Conservation (phyloP, 2,113 vertebrate species). For the Oplegnathus fasciatus region DNA sequence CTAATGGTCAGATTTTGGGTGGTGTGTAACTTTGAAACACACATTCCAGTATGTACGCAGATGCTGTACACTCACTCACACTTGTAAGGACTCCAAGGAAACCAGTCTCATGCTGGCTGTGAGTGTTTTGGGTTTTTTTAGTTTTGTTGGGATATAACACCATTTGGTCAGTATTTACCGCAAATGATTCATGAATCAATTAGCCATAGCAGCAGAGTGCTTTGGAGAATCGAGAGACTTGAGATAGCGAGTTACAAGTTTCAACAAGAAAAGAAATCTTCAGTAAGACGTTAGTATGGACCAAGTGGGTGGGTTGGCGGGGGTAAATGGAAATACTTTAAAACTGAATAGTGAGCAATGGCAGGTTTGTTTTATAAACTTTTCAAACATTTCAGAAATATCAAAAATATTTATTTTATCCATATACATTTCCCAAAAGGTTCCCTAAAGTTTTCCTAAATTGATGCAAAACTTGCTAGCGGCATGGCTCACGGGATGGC, state of each 20-base stretch:
- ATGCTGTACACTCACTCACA: not conserved
- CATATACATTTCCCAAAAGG: too few species aligned
- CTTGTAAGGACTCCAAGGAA: slow-evolving; percentile 1
- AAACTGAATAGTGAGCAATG: too few species aligned
- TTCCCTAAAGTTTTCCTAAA: too few species aligned
- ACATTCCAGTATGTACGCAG: not conserved
- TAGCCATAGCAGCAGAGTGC: not conserved
- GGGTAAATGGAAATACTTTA: too few species aligned
- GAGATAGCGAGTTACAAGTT: not conserved
- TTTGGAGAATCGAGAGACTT: not conserved
- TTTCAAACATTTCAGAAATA: not conserved
- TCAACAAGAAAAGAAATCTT: not conserved
- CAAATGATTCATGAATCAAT: not conserved
- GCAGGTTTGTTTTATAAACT: too few species aligned
- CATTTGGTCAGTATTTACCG: slow-evolving; percentile 2
- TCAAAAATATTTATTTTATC: not conserved
- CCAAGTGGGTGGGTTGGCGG: not conserved
- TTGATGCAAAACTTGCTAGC: not conserved
- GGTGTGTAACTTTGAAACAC: not conserved
- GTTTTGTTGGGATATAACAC: slow-evolving; percentile 6
- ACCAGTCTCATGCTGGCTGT: not conserved
- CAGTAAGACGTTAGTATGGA: not conserved
- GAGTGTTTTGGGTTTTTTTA: not conserved
- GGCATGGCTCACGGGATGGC: too few species aligned
- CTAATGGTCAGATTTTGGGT: not conserved